Conservation (phyloP, 2,888 invertebrate species). For the Nasonovia ribisnigri region DNA sequence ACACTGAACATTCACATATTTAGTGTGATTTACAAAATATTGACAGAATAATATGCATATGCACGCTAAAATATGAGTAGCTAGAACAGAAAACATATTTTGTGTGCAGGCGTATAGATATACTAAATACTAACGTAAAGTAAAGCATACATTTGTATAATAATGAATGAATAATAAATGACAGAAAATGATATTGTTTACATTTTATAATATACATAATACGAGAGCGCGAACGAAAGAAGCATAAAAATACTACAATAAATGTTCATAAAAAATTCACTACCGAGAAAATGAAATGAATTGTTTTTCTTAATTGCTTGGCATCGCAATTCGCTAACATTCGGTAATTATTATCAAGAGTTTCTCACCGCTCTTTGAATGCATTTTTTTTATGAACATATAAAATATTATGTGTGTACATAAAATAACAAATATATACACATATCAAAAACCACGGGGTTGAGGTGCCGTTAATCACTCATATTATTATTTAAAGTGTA, state of each 20-base stretch:
- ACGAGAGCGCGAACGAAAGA: not conserved
- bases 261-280: not conserved
- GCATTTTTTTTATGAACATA: not conserved
- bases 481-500: too few relatives aligned
- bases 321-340: not conserved
- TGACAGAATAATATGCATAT: not conserved
- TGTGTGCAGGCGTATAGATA: not conserved
- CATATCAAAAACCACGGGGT: not conserved
- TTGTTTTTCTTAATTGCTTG: not conserved
- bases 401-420: not conserved
- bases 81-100: not conserved
- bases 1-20: not conserved
- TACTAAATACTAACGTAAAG: not conserved
- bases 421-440: not conserved
- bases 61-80: not conserved
- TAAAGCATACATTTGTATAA: not conserved
- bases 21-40: not conserved
- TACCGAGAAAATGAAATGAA: not conserved
- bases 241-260: not conserved
- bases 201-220: not conserved
- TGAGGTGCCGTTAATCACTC: not conserved
- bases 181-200: slow-evolving; percentile 17
- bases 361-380: not conserved
- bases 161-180: slow-evolving; percentile 14
- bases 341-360: not conserved